A percentile compares a stretch with the other conserved stretches of the same genome.
Evolutionary conservation across 2,797 vertebrate species (phyloP).

Genomic region (Pampus argenteus): DNA sequence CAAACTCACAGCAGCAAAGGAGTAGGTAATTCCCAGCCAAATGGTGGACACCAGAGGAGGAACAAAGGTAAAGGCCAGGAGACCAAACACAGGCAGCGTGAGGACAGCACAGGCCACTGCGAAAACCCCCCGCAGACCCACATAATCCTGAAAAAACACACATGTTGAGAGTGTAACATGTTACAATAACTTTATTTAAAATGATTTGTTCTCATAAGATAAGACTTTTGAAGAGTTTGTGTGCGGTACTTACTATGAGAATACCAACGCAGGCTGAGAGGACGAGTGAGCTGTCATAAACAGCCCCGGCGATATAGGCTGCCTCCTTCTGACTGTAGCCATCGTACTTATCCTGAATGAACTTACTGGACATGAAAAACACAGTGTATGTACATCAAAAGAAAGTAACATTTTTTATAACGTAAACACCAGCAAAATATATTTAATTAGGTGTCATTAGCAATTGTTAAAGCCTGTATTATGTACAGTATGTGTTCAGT

Average conservation of each 20-base stretch:
- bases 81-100: slow-evolving; percentile 86
- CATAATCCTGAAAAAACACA: slow-evolving; percentile 76
- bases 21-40: slow-evolving; percentile 89
- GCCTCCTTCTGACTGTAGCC: slow-evolving; percentile 88
- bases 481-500: no score
- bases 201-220: background rate
- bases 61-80: slow-evolving; percentile 88
- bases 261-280: slow-evolving; percentile 86
- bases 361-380: slow-evolving; percentile 81
- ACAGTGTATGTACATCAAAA: background rate
- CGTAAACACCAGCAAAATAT: no score
- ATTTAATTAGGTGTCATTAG: no score
- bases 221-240: background rate
- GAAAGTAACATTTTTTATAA: no score
- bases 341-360: slow-evolving; percentile 90
- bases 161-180: background rate
- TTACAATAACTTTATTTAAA: background rate
- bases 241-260: slow-evolving; percentile 83
- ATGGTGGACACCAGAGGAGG: slow-evolving; percentile 85
- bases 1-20: slow-evolving; percentile 87
- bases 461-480: no score
- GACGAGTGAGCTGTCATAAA: slow-evolving; percentile 87
- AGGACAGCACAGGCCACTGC: slow-evolving; percentile 80
- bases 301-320: slow-evolving; percentile 84
- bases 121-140: slow-evolving; percentile 86